These are phyloP conservation scores for Carterocephalus palaemon DNA, from an alignment of 2,888 invertebrate species.

Conservation along the genomic window DNA sequence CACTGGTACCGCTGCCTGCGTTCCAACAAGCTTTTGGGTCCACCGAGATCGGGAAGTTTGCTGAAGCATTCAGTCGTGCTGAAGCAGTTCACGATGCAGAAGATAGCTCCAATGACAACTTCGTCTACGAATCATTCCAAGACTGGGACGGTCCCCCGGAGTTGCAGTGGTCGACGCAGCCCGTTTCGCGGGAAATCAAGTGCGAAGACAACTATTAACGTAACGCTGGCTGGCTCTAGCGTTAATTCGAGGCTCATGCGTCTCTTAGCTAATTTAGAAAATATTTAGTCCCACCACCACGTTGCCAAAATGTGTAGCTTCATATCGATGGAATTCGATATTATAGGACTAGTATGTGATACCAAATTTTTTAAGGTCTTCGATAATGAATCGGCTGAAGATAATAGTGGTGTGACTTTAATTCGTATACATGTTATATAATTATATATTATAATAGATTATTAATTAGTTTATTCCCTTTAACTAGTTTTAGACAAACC, in stretches of 20 bases:
- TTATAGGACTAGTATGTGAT: slow-evolving; percentile 72
- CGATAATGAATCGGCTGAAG: slow-evolving; percentile 54
- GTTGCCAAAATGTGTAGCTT: slow-evolving; percentile 73
- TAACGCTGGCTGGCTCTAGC: slow-evolving; percentile 47
- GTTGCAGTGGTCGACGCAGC: slow-evolving; percentile 62
- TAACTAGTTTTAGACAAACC: slow-evolving; percentile 67
- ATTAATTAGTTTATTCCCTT: slow-evolving; percentile 41
- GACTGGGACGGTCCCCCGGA: slow-evolving; percentile 67
- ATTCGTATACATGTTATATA: slow-evolving; percentile 55
- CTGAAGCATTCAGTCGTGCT: slow-evolving; percentile 83
- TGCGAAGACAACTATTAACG: slow-evolving; percentile 70
- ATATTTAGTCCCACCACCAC: slow-evolving; percentile 74
- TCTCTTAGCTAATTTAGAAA: slow-evolving; percentile 69
- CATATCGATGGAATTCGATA: slow-evolving; percentile 52
- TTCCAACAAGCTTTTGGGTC: slow-evolving; percentile 93
- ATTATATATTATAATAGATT: slow-evolving; percentile 35
- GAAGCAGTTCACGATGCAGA: slow-evolving; percentile 70
- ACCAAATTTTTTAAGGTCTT: slow-evolving; percentile 64
- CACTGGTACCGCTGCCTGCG: slow-evolving; percentile 84
- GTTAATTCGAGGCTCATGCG: slow-evolving; percentile 58
- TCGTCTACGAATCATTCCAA: slow-evolving; percentile 61
- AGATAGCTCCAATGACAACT: slow-evolving; percentile 57
- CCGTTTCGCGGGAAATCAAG: slow-evolving; percentile 64
- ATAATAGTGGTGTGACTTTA: slow-evolving; percentile 71
- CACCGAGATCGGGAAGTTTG: slow-evolving; percentile 91